Evolutionary conservation across 2,797 vertebrate species (phyloP), one percentile per base, ranked within the genome.

Genomic region (Oreortyx pictus): DNA sequence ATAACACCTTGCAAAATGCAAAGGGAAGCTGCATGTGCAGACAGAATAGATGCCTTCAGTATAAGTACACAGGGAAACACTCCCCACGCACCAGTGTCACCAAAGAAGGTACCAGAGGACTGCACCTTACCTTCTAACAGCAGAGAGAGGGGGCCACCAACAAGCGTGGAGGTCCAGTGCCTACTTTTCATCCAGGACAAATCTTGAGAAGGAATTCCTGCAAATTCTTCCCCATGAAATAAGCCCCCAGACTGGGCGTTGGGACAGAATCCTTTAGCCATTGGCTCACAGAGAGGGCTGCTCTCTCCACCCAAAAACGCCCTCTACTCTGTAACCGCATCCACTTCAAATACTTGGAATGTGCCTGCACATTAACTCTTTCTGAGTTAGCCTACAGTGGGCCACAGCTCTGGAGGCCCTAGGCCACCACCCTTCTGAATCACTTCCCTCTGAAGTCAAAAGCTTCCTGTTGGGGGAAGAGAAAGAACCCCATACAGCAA

Each of bases 251-350:
- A 97, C 97, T 98, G 98, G 98, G 98, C 88, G 99, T 98, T 95
- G 96, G 96, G 78, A 87, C 90, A 61, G 66, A 95, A 88, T 79
- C 31, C 66, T 70, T 68, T 57, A 96, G 95, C 95, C 91, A 99
- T 99, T 99, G 99, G 99, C 95, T 96, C 96, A 97, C 71, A 90
- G 70, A 68, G 94, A 98, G 97, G 98, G 98, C 78, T 96, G 98
- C 95, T 79, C 96, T 95, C 88, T 96, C 98, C 97, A 97, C 97
- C 98, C 97, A 89, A 94, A 94, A 87, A n/a, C 31, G 80, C 71
- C 89, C 89, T 87, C 85, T 86, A 89, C 68, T 80, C 65, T 87
- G 92, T 81, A 80, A 76, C 43, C 92, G 44, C 67, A 70, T 61
- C 93, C 66, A 72, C 47, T 82, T 91, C 93, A 95, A 95, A 96